Percentiles rank a stretch among this genome's conserved stretches.
Evolutionary conservation across 2,113 vertebrate genomes (phyloP).

Genomic region (Chelonoidis abingdonii): DNA sequence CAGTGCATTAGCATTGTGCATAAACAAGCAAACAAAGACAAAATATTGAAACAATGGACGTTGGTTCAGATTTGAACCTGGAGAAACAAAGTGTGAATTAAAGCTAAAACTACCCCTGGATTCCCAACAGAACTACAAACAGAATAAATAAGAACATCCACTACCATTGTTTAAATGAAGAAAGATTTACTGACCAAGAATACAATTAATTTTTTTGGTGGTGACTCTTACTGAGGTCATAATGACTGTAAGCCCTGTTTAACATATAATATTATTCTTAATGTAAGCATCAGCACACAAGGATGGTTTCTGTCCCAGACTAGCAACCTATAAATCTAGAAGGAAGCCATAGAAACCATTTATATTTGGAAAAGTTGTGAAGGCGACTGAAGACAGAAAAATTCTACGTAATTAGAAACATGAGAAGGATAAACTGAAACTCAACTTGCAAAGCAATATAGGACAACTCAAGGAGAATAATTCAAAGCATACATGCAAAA

Average conservation of each 20-base stretch:
- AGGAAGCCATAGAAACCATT: not conserved
- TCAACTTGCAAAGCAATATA: not conserved
- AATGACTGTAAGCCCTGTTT: not conserved
- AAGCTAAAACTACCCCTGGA: not conserved
- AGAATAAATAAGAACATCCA: not conserved
- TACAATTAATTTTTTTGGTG: not conserved
- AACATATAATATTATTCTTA: not conserved
- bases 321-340: not conserved
- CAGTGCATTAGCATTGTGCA: not conserved
- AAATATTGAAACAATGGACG: not conserved
- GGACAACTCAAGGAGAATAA: not conserved
- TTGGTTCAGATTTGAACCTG: not conserved
- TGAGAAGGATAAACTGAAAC: accelerated
- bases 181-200: not conserved
- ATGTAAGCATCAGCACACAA: not conserved
- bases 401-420: not conserved
- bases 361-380: not conserved
- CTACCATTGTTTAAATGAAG: accelerated
- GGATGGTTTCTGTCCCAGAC: not conserved
- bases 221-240: not conserved
- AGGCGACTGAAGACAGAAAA: not conserved
- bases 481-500: not conserved
- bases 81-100: not conserved
- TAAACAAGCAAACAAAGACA: not conserved
- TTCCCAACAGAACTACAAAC: not conserved